Base-by-base conservation (phyloP, 2,888 invertebrate species). In the Lottia gigantea region DNA sequence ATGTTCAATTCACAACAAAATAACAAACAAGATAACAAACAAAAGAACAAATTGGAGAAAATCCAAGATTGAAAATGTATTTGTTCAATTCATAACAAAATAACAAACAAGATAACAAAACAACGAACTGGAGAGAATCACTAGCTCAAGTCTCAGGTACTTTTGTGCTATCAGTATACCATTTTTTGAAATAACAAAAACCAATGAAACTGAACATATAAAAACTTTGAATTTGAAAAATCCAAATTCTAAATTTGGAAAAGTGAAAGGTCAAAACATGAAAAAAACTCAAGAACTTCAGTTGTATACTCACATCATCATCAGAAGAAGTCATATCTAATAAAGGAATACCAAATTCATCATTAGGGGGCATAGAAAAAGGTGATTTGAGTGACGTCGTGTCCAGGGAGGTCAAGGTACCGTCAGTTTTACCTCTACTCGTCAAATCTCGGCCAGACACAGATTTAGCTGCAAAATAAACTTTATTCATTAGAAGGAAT, bases 261-360 rank as follows among this genome's bases (percentile, higher is more conserved):
- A n/a, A 64, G 2, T 16, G 1, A 26, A 14, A 40, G 40, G n/a
- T 61, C n/a, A 67, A 67, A 12, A 55, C 16, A n/a, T 2, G 2
- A 47, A 40, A 8, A 55, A 55, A 12, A 23, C n/a, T n/a, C n/a
- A n/a, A n/a, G n/a, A n/a, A n/a, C 2, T 11, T 40, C 40, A 40
- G 15, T n/a, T 7, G 64, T 15, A 16, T 26, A 77, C 82, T 77
- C 74, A 83, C 83, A 71, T 81, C 83, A 67, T 85, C 85, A 8
- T 84, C 82, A 66, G 85, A 84, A 67, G 82, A 82, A 70, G 82
- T 84, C 19, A 86, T 77, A 46, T 84, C 82, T 40, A 85, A 71
- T 45, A 85, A 76, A 0, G 86, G 86, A 46, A 87, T 83, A 8
- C 86, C 86, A 76, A 82, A 85, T 66, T 85, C 85, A 66, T 87